phyloP scores from a whole-genome alignment of 2,888 invertebrate genomes.

The Phalera bucephala region DNA sequence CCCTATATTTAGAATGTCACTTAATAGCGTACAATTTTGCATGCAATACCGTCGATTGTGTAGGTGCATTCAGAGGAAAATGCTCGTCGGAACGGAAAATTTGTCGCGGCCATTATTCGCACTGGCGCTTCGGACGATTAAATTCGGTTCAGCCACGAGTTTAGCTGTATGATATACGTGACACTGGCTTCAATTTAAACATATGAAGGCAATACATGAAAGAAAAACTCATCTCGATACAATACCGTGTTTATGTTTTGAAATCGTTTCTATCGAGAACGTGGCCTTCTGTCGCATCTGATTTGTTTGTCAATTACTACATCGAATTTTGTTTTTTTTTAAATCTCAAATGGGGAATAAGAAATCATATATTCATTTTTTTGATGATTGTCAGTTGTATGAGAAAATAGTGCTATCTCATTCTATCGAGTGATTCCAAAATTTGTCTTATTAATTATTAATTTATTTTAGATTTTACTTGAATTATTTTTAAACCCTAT shows the following conservation, averaged over 20 bases:
- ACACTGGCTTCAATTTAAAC: slow-evolving; percentile 36
- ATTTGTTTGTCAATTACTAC: too few relatives aligned
- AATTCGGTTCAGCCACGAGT: slow-evolving; percentile 64
- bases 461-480: too few relatives aligned
- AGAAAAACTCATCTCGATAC: neutral
- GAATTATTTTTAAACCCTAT: too few relatives aligned
- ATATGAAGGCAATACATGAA: slow-evolving; percentile 19
- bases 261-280: too few relatives aligned
- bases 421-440: too few relatives aligned
- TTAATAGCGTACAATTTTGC: slow-evolving; percentile 79
- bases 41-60: slow-evolving; percentile 75
- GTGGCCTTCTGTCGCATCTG: too few relatives aligned
- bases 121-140: slow-evolving; percentile 75
- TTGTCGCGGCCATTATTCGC: slow-evolving; percentile 76
- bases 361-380: too few relatives aligned
- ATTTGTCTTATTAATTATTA: too few relatives aligned
- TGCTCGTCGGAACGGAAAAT: slow-evolving; percentile 79
- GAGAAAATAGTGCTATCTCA: too few relatives aligned
- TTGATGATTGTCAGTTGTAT: too few relatives aligned
- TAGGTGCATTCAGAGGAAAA: slow-evolving; percentile 78
- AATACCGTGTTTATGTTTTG: neutral
- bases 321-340: too few relatives aligned
- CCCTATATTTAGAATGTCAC: slow-evolving; percentile 78
- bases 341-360: too few relatives aligned
- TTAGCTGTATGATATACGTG: slow-evolving; percentile 39